Base-by-base conservation (phyloP, 2,888 invertebrate species). In the Drosophila kuntzei region DNA sequence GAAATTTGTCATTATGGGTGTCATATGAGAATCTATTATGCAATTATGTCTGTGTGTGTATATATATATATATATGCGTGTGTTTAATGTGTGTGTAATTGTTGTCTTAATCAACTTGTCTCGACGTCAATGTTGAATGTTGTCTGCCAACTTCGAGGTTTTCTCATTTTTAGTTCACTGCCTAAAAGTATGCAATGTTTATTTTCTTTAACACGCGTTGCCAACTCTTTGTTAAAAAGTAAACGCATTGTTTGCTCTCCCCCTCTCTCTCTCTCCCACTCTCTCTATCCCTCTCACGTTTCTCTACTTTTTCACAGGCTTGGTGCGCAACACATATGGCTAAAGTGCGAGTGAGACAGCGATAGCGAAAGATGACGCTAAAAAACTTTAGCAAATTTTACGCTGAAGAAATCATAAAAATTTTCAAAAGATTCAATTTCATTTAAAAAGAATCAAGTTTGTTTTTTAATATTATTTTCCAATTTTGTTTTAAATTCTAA, bases 1-100 rank as follows among this genome's bases (percentile, higher is more conserved):
- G 53, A 86, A 83, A 89, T 79, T 59, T 71, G 75, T 71, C 67
- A 64, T 67, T 79, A 53, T 59, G 18, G 47, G 70, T 80, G 78
- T 80, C 82, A 77, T 71, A 59, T 49, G 53, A 27, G 46, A 60
- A 11, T 43, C 43, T 29, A 41, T 27, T 25, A 14, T 44, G 29
- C 59, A 63, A 67, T 67, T 77, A 67, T 44, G 34, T 58, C 37
- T 61, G 41, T 53, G 29, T 32, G 34, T 39, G 18, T 57, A 34
- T 47, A 37, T 54, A 18, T 66, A 12, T 16, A 8, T 18, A 11
- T 29, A 20, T 39, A 39, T 37, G 8, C 8, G 51, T 67, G 66
- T 50, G 25, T 44, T 18, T 47, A 12, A 16, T 46, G 47, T 47
- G 12, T 32, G 18, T 32, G 71, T 71, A 75, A 71, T 75, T 77